Percentiles rank a stretch among this genome's conserved stretches.
These are phyloP conservation scores for Metellina segmentata DNA, from an alignment of 2,888 invertebrate species.

Conservation along the genomic window DNA sequence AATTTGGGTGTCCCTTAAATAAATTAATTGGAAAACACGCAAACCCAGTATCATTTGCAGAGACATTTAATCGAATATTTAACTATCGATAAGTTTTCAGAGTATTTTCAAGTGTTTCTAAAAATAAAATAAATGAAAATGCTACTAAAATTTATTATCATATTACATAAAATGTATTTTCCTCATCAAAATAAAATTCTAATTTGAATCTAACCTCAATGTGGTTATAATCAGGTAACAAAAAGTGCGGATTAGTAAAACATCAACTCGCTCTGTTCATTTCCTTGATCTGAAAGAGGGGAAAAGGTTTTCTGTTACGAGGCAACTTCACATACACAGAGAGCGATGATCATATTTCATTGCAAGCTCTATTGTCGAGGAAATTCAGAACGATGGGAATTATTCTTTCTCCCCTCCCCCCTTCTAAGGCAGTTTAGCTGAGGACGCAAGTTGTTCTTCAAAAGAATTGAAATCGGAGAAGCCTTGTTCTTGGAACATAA, in stretches of 20 bases:
- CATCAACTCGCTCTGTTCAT: not conserved
- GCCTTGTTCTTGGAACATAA: constrained; percentile 15
- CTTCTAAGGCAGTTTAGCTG: constrained; percentile 11
- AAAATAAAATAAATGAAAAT: no score
- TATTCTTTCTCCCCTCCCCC: constrained; percentile 8
- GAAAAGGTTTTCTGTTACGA: constrained; percentile 25
- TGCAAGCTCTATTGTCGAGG: constrained; percentile 32
- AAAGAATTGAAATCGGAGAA: constrained; percentile 35
- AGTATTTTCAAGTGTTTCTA: no score
- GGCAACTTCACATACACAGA: not conserved
- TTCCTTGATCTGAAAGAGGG: not conserved
- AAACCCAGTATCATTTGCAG: no score
- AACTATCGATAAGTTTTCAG: no score
- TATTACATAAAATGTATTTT: no score
- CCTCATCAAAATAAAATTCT: not conserved
- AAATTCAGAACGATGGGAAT: constrained; percentile 18
- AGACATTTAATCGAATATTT: no score
- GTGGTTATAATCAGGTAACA: not conserved
- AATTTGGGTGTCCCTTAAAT: no score
- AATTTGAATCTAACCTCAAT: not conserved
- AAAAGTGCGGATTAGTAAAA: not conserved
- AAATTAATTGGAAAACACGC: no score
- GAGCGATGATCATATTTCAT: constrained; percentile 42
- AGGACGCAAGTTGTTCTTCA: constrained; percentile 22
- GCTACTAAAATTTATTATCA: no score